phyloP scores from a whole-genome alignment of 1,140 invertebrate species.

The Ganaspis sp. region DNA sequence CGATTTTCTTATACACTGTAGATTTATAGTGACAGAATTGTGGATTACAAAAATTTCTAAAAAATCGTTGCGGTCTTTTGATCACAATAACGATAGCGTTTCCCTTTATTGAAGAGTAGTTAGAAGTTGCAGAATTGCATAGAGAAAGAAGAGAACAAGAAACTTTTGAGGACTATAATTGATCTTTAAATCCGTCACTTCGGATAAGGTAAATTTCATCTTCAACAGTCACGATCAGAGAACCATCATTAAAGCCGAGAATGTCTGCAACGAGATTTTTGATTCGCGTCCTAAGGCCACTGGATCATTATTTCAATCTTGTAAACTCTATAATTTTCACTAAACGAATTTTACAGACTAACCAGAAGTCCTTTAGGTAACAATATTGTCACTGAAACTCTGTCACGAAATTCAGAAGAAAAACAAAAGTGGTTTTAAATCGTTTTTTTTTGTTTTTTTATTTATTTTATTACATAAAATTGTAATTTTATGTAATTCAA shows the following conservation, averaged over 20 bases:
- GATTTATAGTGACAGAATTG: too few species aligned
- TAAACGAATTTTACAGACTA: slow-evolving; percentile 37
- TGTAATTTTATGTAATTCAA: too few species aligned
- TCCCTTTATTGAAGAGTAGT: neutral
- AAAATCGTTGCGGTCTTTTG: neutral
- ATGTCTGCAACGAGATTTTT: slow-evolving; percentile 37
- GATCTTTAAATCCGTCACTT: slow-evolving; percentile 26
- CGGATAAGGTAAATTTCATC: slow-evolving; percentile 34
- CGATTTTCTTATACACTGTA: too few species aligned
- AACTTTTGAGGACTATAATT: slow-evolving; percentile 5
- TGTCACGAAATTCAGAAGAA: neutral
- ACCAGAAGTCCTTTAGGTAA: slow-evolving; percentile 31
- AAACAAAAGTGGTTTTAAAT: too few species aligned
- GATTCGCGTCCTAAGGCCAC: slow-evolving; percentile 32
- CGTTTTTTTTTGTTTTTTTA: too few species aligned
- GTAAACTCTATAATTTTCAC: slow-evolving; percentile 39
- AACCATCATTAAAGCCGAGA: slow-evolving; percentile 44
- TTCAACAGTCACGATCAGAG: slow-evolving; percentile 44
- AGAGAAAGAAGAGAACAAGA: neutral
- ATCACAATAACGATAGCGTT: neutral
- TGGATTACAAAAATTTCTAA: neutral
- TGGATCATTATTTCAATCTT: slow-evolving; percentile 46
- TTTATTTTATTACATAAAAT: too few species aligned
- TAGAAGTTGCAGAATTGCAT: neutral
- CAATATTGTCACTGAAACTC: neutral